Conservation (phyloP, 2,113 vertebrate species). For the Myrmecophaga tridactyla region DNA sequence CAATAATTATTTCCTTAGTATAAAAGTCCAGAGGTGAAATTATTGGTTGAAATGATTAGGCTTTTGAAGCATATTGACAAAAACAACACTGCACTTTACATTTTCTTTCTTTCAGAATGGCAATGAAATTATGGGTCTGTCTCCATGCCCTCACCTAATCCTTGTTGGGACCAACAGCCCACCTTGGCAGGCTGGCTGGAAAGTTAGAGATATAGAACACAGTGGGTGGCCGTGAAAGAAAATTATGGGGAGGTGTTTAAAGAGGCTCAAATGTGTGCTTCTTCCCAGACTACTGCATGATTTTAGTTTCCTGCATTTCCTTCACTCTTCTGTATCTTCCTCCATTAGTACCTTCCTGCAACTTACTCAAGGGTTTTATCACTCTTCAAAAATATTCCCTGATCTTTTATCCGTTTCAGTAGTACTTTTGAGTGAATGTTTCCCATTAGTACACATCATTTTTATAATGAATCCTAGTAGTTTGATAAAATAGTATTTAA, state of each 20-base stretch:
- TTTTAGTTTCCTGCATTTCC: neutral
- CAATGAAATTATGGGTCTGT: neutral
- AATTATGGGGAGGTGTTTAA: neutral
- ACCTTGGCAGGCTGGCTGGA: neutral
- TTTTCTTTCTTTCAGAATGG: neutral
- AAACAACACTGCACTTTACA: neutral
- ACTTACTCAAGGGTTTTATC: neutral
- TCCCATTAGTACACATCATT: neutral
- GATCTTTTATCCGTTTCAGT: neutral
- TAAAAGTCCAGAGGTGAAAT: neutral
- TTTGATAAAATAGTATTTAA: slow-evolving; percentile 18
- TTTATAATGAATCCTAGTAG: neutral
- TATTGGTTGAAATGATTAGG: neutral
- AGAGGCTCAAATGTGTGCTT: neutral
- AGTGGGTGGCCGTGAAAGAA: neutral
- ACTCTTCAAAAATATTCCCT: neutral
- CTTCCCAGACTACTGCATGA: neutral
- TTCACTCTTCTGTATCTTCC: neutral
- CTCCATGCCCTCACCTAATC: neutral
- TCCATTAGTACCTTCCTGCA: neutral
- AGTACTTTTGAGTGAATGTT: neutral
- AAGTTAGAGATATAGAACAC: neutral
- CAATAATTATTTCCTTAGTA: neutral
- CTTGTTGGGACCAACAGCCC: neutral
- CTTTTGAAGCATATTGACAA: neutral